Evolutionary conservation across 2,797 vertebrate species (phyloP).

Genomic region (Phyllotis vaccarum): DNA sequence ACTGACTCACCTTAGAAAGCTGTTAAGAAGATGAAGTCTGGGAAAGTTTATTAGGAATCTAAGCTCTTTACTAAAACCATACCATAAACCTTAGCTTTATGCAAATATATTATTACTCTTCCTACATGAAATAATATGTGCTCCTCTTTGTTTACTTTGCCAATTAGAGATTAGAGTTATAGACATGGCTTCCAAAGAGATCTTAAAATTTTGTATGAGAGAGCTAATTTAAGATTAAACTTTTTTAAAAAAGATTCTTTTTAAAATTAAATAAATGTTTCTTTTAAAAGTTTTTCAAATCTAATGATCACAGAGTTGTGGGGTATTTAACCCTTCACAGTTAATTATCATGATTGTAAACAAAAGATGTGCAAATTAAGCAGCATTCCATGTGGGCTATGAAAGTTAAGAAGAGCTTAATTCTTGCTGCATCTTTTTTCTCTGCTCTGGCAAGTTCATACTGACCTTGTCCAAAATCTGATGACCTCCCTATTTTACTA

Average conservation of each 20-base stretch:
- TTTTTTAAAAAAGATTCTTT: constrained; percentile 27
- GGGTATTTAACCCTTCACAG: constrained; percentile 74
- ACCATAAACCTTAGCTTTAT: constrained; percentile 18
- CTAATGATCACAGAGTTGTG: constrained; percentile 68
- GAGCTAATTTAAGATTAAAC: constrained; percentile 36
- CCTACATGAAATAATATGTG: constrained; percentile 27
- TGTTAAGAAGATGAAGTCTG: constrained; percentile 41
- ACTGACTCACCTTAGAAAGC: neutral
- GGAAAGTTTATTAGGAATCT: constrained; percentile 50
- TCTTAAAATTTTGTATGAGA: constrained; percentile 30
- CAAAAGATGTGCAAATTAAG: constrained; percentile 84
- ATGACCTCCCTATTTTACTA: constrained; percentile 92
- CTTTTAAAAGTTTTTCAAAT: constrained; percentile 73
- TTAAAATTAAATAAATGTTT: neutral
- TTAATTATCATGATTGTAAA: constrained; percentile 85
- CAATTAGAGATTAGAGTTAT: constrained; percentile 13
- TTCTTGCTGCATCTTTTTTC: constrained; percentile 94
- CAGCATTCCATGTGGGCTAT: constrained; percentile 89
- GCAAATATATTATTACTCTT: constrained; percentile 23
- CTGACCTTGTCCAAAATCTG: constrained; percentile 94
- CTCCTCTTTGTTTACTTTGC: neutral
- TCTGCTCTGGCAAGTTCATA: constrained; percentile 92
- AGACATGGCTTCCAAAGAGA: constrained; percentile 28
- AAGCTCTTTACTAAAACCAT: neutral
- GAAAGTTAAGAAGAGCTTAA: constrained; percentile 95